Base-by-base conservation (phyloP, 1,140 invertebrate species). In the Aphelinus certus region DNA sequence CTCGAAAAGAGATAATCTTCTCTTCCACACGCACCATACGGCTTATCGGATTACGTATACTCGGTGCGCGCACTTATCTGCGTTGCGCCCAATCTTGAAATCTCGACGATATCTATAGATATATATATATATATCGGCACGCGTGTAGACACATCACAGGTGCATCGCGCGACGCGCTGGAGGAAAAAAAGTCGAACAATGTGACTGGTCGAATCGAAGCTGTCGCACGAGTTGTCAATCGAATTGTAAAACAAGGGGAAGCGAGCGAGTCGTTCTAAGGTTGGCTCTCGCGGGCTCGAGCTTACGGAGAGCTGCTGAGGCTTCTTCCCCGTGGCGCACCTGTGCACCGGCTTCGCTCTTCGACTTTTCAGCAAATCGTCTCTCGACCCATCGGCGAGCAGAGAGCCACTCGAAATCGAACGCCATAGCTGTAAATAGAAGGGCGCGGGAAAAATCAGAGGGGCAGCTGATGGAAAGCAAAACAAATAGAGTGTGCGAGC, bases 351-450 rank as follows among this genome's bases (percentile, higher is more conserved):
- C 61, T 72, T 66, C 26, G 26, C 26, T 67, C 53, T 61, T 73
- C 64, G n/a, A 58, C 64, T 67, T 73, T 67, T 73, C 71, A 61
- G 64, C 56, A 67, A 73, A 67, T 67, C 45, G 71, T 51, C 49
- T 26, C 26, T 47, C 56, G 42, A 65, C 10, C 7, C 62, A 47
- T 26, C 58, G 57, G 49, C 49, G 60, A 71, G 63, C 69, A 51
- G 57, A 57, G 47, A 26, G 60, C 69, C 51, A 62, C 69, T 71
- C 63, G 60, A 71, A 47, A 49, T 63, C 7, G 7, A 45, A 5
- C 43, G 53, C 55, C 45, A 66, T 66, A 69, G 49, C 67, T 61
- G 57, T 69, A 61, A 60, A 69, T 57, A 62, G 9, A 26, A 56
- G 9, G 43, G 2, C n/a, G 9, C 0, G 7, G 2, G n/a, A 26